A percentile compares a stretch with the other conserved stretches of the same genome.
These are phyloP conservation scores for Drosophila paucipuncta DNA, from an alignment of 2,888 invertebrate genomes.

Conservation along the genomic window DNA sequence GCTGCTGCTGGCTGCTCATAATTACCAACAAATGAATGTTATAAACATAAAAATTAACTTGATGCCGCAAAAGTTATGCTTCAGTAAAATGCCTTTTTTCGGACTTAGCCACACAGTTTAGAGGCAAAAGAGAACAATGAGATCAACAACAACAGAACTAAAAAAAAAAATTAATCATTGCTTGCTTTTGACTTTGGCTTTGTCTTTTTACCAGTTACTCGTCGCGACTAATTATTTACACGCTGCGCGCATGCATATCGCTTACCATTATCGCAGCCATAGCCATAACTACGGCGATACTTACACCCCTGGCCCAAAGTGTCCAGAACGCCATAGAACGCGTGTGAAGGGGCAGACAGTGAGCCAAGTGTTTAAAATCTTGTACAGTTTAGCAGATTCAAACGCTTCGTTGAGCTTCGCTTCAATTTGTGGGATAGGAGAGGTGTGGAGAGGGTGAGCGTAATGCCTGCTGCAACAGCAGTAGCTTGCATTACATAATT, in stretches of 20 bases:
- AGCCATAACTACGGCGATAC: conserved; percentile 14
- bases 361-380: conserved; percentile 71
- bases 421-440: conserved; percentile 2
- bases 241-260: conserved; percentile 75
- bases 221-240: conserved; percentile 73
- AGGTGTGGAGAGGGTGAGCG: not conserved
- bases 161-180: conserved; percentile 54
- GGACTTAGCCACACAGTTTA: conserved; percentile 28
- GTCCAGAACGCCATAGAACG: conserved; percentile 36
- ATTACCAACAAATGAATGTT: conserved; percentile 79
- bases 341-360: not conserved
- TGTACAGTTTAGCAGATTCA: conserved; percentile 72
- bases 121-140: conserved; percentile 44
- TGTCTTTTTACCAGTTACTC: conserved; percentile 41
- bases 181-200: conserved; percentile 32
- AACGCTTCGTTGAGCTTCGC: conserved; percentile 68
- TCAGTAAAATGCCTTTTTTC: conserved; percentile 74
- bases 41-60: conserved; percentile 76
- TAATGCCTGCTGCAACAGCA: conserved; percentile 16
- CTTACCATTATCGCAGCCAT: conserved; percentile 62
- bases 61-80: conserved; percentile 73
- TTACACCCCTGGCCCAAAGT: conserved; percentile 56
- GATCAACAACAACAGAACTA: conserved; percentile 18
- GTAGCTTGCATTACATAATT: conserved; percentile 68
- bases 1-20: conserved; percentile 54